Evolutionary conservation across 1,140 invertebrate species (phyloP), one percentile per base, ranked within the genome.

Genomic region (Zaprionus davidi): DNA sequence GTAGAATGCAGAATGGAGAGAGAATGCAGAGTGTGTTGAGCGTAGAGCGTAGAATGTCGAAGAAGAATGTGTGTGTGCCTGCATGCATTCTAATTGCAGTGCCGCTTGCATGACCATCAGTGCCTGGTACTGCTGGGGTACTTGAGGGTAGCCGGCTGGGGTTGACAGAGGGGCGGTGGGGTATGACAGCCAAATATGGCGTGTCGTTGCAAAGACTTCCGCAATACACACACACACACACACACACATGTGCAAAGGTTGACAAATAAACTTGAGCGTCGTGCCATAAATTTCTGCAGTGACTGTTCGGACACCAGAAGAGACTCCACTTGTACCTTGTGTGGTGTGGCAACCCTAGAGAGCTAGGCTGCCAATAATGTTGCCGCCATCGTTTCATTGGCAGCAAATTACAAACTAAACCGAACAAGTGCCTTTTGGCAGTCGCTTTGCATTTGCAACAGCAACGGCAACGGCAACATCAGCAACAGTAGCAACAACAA

Each of bases 71-170:
- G 41, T 88, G 79, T 74, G 70, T 66, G 73, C 78, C 58, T 73
- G 82, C 76, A 70, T 86, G 83, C 83, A 87, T 87, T 86, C 83
- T 86, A 87, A 86, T 87, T 86, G 83, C 83, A 86, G 63, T 63
- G 65, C 70, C 69, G 77, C 64, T 76, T 58, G 67, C 67, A 71
- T 55, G 71, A 53, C 12, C 64, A 79, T 17, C 49, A 28, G 22
- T 15, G 41, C 41, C 41, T 17, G 41, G 7, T 41, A 15, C 58
- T 62, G 44, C 22, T 22, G 58, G 17, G 36, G 26, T 17, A 22
- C 15, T 24, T 51, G 9, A 24, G 34, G 17, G 28, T 26, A 31
- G 51, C 36, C 17, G 65, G 4, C 12, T 22, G 20, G 15, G 3
- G 20, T 7, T 51, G 44, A 13, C 11, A 28, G 20, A 24, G 17